phyloP scores from a whole-genome alignment of 2,113 vertebrate genomes.

The Brienomyrus longianalis region DNA sequence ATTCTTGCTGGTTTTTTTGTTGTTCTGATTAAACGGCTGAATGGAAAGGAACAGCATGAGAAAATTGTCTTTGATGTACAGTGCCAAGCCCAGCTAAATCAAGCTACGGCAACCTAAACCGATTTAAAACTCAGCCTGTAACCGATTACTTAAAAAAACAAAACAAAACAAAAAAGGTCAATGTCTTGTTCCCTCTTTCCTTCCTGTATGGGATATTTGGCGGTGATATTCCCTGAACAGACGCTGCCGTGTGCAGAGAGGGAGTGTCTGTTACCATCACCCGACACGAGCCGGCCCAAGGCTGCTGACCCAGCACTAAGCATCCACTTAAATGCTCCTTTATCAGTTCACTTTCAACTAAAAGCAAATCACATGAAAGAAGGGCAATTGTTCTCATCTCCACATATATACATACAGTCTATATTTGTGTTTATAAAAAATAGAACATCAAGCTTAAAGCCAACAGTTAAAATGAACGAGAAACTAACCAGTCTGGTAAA shows the following conservation, averaged over 20 bases:
- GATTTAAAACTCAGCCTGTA: neutral
- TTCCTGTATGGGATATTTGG: neutral
- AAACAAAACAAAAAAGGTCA: neutral
- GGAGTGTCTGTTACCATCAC: neutral
- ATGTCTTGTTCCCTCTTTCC: neutral
- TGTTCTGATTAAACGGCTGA: neutral
- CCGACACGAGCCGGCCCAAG: neutral
- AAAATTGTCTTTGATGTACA: conserved; percentile 3
- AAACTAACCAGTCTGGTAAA: conserved; percentile 21
- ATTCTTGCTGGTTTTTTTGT: neutral
- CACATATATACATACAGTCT: conserved; percentile 29
- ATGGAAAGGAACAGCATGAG: neutral
- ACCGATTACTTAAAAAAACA: neutral
- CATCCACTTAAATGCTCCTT: conserved; percentile 27
- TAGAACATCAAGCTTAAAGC: conserved; percentile 25
- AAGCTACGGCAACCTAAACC: neutral
- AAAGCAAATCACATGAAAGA: conserved; percentile 28
- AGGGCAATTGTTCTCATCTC: conserved; percentile 29
- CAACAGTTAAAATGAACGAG: conserved; percentile 20
- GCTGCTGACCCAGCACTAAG: neutral
- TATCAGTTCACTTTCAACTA: conserved; percentile 12
- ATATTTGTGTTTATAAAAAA: conserved; percentile 24
- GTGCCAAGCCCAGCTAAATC: neutral
- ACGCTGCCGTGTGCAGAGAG: neutral
- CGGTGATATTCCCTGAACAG: conserved; percentile 1